Conservation (phyloP, 2,113 vertebrate species). For the Chauna torquata region DNA sequence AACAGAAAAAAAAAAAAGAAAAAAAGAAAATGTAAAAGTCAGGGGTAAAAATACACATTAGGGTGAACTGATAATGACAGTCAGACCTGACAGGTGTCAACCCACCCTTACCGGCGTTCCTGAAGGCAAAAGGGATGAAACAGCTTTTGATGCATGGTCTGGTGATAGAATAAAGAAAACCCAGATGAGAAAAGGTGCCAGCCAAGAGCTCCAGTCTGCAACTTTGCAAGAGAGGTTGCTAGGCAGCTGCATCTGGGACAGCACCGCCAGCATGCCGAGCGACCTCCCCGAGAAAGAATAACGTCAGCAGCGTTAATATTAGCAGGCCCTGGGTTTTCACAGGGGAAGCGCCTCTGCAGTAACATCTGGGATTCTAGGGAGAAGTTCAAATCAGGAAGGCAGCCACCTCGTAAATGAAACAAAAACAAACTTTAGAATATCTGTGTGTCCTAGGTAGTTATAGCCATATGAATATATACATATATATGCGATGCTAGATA, state of each 20-base stretch:
- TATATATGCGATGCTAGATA: no score
- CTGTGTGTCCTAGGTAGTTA: background rate
- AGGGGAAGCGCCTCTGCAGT: background rate
- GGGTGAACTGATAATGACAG: background rate
- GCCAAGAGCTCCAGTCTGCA: background rate
- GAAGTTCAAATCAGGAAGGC: background rate
- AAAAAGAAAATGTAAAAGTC: background rate
- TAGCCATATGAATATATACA: fast-evolving
- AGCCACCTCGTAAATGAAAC: background rate
- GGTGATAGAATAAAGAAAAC: background rate
- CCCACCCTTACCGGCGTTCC: background rate
- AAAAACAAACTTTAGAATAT: background rate
- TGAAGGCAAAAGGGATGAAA: background rate
- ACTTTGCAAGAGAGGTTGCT: background rate
- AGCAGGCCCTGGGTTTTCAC: background rate
- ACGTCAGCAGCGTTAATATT: background rate
- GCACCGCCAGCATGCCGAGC: background rate
- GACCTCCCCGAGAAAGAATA: background rate
- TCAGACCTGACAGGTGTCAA: background rate
- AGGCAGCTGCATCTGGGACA: background rate
- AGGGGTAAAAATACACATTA: background rate
- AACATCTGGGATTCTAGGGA: background rate
- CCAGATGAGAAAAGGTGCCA: background rate
- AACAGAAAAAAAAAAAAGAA: background rate
- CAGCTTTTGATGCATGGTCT: background rate